These are phyloP conservation scores for Turritopsis dohrnii DNA, from an alignment of 30 jellyfish, hydroid and myxozoan genomes.

Conservation along the genomic window DNA sequence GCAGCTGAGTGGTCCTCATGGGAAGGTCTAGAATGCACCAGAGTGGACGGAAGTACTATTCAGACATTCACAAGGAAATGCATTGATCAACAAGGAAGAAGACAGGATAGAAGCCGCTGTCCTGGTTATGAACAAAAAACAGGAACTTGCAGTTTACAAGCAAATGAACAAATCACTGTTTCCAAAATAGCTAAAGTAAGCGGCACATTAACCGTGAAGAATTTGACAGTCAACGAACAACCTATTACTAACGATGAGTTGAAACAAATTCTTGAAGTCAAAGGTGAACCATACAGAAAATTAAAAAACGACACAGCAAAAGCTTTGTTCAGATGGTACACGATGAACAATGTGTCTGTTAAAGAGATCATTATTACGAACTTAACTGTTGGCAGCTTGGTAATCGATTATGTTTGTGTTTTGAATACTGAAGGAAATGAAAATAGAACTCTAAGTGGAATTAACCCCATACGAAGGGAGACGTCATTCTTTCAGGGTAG, in stretches of 20 bases:
- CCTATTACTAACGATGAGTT: background rate
- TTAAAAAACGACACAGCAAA: background rate
- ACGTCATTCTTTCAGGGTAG: background rate
- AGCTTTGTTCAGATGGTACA: background rate
- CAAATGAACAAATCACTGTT: background rate
- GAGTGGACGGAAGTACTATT: background rate
- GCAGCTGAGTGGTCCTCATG: background rate
- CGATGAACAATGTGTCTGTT: background rate
- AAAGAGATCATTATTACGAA: background rate
- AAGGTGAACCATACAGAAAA: conserved; percentile 5
- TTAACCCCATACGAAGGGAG: background rate
- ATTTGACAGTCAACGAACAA: background rate
- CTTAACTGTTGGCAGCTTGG: background rate
- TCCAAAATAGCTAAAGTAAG: background rate
- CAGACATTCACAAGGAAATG: background rate
- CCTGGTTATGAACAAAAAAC: background rate
- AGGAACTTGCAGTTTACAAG: background rate
- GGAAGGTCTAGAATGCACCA: background rate
- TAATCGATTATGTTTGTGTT: background rate
- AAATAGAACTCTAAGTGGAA: background rate
- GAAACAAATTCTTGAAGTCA: background rate
- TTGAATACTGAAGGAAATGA: background rate
- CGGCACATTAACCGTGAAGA: background rate
- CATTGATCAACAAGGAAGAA: background rate
- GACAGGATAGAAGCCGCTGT: background rate